phyloP scores from a whole-genome alignment of 1,140 invertebrate species.

The Trigoniulus corallinus region DNA sequence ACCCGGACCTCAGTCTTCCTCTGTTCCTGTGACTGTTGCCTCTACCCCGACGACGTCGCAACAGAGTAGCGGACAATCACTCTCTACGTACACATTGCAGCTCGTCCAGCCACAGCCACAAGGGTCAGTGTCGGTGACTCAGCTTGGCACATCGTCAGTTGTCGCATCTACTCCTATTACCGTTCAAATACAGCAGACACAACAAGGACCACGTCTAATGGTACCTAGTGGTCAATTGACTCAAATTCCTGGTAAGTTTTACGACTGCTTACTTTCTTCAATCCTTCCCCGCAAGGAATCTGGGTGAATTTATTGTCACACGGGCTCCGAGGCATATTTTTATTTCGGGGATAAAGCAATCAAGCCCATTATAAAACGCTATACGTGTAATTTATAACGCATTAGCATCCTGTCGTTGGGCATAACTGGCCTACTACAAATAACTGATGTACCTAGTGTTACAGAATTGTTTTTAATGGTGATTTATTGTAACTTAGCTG shows the following conservation, averaged over 20 bases:
- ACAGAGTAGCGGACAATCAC: background rate
- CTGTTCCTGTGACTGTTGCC: background rate
- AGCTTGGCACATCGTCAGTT: constrained; percentile 7
- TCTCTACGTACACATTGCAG: constrained; percentile 36
- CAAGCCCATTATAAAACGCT: too few species aligned
- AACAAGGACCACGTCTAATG: constrained; percentile 24
- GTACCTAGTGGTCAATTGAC: constrained; percentile 29
- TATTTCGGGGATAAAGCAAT: too few species aligned
- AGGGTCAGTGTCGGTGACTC: constrained; percentile 8
- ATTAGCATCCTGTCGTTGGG: too few species aligned
- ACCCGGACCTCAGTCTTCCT: too few species aligned
- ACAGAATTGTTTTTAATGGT: constrained; percentile 3
- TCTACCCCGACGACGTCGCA: background rate
- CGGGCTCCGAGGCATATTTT: too few species aligned
- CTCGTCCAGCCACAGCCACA: constrained; percentile 33
- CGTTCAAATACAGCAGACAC: constrained; percentile 27
- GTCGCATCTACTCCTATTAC: constrained; percentile 19
- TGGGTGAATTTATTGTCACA: too few species aligned
- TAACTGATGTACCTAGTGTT: too few species aligned
- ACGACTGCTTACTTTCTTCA: too few species aligned
- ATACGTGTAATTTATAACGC: too few species aligned
- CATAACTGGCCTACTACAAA: too few species aligned
- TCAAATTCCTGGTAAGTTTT: constrained; percentile 23
- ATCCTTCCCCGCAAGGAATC: too few species aligned
- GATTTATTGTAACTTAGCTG: constrained; percentile 17